These are phyloP conservation scores for Melanerpes aurifrons DNA, from an alignment of 2,113 vertebrate genomes.

Conservation along the genomic window DNA sequence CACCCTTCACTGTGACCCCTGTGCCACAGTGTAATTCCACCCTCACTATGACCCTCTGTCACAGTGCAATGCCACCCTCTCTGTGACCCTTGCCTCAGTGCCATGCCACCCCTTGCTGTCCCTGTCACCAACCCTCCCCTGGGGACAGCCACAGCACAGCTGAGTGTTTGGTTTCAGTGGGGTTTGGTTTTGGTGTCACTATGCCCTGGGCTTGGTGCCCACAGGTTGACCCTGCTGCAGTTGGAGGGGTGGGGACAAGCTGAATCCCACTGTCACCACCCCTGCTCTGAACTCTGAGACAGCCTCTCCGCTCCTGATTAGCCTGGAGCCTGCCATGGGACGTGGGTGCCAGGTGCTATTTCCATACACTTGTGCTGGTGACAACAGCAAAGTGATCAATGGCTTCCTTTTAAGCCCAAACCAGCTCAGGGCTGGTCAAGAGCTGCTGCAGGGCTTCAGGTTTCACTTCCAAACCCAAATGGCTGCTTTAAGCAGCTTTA, in stretches of 20 bases:
- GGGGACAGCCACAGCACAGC: background rate
- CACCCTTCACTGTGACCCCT: background rate
- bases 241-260: background rate
- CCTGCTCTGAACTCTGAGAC: background rate
- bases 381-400: fast-evolving
- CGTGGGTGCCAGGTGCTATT: background rate
- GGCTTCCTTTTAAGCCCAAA: background rate
- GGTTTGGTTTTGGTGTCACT: background rate
- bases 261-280: background rate
- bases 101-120: background rate
- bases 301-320: background rate
- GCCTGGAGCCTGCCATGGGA: background rate
- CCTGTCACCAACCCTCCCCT: fast-evolving
- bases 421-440: background rate
- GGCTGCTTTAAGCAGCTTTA: background rate
- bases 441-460: background rate
- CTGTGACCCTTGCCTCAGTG: background rate
- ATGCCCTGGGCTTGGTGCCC: fast-evolving
- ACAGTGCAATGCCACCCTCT: fast-evolving
- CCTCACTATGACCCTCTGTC: background rate
- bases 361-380: background rate
- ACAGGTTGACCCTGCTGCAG: background rate
- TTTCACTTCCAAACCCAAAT: background rate
- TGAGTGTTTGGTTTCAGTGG: background rate
- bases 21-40: background rate